Base-by-base conservation (phyloP, 2,888 invertebrate species). In the Chrysopilus asiliformis region DNA sequence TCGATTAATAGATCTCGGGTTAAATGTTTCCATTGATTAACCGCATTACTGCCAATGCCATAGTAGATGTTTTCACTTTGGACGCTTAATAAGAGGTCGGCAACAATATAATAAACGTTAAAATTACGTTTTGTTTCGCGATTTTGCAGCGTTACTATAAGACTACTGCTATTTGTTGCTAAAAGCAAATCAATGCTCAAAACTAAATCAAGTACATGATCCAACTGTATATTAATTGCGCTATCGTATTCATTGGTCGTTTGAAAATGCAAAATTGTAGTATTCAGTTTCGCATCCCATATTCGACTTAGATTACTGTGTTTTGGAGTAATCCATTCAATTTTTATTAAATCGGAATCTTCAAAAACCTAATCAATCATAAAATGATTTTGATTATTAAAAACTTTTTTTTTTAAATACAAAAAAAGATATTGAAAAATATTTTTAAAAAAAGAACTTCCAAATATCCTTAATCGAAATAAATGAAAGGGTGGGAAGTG, bases 1-100 rank as follows among this genome's bases (percentile, higher is more conserved):
- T 95, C 95, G 36, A 89, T 77, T 43, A 85, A 73, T 26, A 95
- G 69, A 57, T 95, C 91, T 28, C 95, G 71, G 0, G 89, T 87
- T 18, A 94, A 61, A 45, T 74, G 76, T 44, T 75, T 74, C 89
- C 89, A 90, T 47, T 71, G 68, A 48, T 65, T 67, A 14, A 65
- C 54, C 9, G 63, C 58, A 24, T 65, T 63, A 9, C 63, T 52
- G 6, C 85, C 87, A 46, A 94, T 71, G 2, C 93, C 93, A 55
- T 93, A 85, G 57, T 81, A 89, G 42, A 91, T 76, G 60, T 90
- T 79, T 42, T 77, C 74, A 42, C 76, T 82, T 65, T 79, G 75
- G 25, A 78, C 74, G 41, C 76, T 73, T 41, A 91, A 76, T 40
- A 82, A 64, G 43, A 78, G 66, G 55, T 75, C 76, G 43, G 76